Conservation (phyloP, 1,140 invertebrate species). For the Lordiphosa mommai region DNA sequence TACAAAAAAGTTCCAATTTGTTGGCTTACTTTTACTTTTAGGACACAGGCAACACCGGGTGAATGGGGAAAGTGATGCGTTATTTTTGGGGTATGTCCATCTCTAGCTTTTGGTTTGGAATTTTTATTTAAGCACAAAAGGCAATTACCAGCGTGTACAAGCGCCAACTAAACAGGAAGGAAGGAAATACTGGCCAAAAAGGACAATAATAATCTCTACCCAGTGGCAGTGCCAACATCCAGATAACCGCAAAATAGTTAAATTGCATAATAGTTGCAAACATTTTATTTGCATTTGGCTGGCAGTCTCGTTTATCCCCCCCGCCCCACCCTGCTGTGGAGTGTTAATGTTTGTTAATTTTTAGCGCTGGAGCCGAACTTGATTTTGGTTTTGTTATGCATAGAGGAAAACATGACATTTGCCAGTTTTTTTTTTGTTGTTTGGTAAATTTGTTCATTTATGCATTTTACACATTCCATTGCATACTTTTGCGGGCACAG, state of each 20-base stretch:
- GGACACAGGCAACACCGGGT: too few relatives aligned
- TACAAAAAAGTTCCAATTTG: too few relatives aligned
- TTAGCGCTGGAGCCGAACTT: constrained; percentile 3
- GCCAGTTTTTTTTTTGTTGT: constrained; percentile 10
- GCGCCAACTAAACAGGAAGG: constrained; percentile 6
- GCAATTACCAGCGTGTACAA: background rate
- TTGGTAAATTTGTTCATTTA: constrained; percentile 17
- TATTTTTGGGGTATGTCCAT: too few relatives aligned
- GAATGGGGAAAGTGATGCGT: too few relatives aligned
- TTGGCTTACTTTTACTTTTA: too few relatives aligned
- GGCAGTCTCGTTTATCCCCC: constrained; percentile 22
- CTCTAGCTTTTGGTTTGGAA: too few relatives aligned
- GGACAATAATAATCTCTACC: constrained; percentile 38
- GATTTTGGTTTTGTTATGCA: constrained; percentile 5
- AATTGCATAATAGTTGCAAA: constrained; percentile 56
- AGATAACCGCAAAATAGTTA: constrained; percentile 53
- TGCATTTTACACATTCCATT: constrained; percentile 14
- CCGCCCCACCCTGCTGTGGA: background rate
- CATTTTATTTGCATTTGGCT: constrained; percentile 50
- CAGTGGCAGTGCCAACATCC: constrained; percentile 15
- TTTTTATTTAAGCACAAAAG: background rate
- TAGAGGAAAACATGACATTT: constrained; percentile 6
- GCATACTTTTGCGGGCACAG: background rate
- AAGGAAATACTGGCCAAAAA: constrained; percentile 5
- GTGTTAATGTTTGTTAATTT: constrained; percentile 12